phyloP scores from a whole-genome alignment of 2,888 invertebrate species.

The Nomada lathburiana region DNA sequence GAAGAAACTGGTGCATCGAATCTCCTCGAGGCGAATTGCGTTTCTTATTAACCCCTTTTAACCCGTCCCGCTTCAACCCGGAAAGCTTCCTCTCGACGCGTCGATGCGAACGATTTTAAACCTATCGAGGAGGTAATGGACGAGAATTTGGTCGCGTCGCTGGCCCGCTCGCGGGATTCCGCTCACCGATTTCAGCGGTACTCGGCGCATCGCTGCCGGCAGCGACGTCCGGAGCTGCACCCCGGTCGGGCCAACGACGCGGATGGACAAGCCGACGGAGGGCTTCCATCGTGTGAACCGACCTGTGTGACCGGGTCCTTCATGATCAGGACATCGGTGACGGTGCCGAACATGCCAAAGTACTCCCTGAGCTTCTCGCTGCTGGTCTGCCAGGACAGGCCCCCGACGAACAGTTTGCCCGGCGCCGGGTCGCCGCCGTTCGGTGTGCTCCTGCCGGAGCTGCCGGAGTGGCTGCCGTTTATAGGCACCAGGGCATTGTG shows the following conservation, averaged over 20 bases:
- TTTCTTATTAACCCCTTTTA: constrained; percentile 11
- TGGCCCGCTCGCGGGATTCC: constrained; percentile 10
- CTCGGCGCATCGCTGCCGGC: no score
- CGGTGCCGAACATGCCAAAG: constrained; percentile 96
- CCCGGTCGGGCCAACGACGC: constrained; percentile 9
- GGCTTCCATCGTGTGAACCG: constrained; percentile 77
- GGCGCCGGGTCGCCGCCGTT: constrained; percentile 90
- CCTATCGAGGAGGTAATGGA: constrained; percentile 66
- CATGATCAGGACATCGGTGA: constrained; percentile 96
- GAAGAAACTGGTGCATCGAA: constrained; percentile 75
- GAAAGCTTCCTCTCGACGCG: constrained; percentile 23
- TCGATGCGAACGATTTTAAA: constrained; percentile 58
- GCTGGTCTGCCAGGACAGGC: constrained; percentile 97
- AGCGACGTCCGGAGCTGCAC: no score
- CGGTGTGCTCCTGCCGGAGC: constrained; percentile 92
- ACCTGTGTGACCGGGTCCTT: constrained; percentile 97
- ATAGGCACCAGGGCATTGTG: constrained; percentile 84
- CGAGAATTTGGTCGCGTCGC: constrained; percentile 35
- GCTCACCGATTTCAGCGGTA: neutral
- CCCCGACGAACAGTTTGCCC: constrained; percentile 95
- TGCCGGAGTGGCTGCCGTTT: constrained; percentile 87
- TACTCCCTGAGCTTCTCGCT: constrained; percentile 96
- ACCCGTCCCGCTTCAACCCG: neutral
- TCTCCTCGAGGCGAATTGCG: constrained; percentile 70
- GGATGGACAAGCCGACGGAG: constrained; percentile 47